Conservation (phyloP, 2,888 invertebrate genomes). For the Litoditis marina region DNA sequence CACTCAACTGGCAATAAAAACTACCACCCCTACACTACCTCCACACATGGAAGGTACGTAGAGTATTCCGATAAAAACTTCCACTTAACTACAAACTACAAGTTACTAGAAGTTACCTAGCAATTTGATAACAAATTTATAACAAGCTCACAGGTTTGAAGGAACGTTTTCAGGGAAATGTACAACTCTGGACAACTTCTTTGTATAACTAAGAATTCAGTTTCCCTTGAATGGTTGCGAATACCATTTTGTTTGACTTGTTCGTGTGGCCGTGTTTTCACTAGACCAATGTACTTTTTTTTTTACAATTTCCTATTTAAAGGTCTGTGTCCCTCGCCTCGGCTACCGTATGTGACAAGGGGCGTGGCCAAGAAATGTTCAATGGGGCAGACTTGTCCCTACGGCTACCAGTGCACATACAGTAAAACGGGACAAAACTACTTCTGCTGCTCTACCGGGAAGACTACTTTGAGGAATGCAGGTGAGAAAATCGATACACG, state of each 20-base stretch:
- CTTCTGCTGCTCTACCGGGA: constrained; percentile 39
- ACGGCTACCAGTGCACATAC: constrained; percentile 40
- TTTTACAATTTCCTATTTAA: not conserved
- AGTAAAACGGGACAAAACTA: constrained; percentile 40
- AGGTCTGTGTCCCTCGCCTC: constrained; percentile 34
- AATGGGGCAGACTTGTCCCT: constrained; percentile 42
- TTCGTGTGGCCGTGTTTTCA: too few relatives aligned
- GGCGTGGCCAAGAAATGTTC: constrained; percentile 34
- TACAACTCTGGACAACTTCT: too few relatives aligned
- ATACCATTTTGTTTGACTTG: not conserved
- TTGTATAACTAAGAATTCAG: too few relatives aligned
- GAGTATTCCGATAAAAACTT: too few relatives aligned
- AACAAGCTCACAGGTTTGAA: too few relatives aligned
- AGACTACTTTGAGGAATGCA: constrained; percentile 20
- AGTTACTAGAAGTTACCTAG: too few relatives aligned
- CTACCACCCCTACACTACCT: not conserved
- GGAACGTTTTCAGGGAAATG: too few relatives aligned
- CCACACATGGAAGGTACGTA: too few relatives aligned
- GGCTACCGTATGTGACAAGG: constrained; percentile 28
- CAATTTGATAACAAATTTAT: too few relatives aligned
- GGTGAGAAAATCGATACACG: constrained; percentile 8
- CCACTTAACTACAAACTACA: too few relatives aligned
- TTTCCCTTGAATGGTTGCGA: too few relatives aligned
- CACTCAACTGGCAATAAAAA: constrained; percentile 19
- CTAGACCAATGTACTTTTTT: not conserved